Conservation (phyloP, 2,888 invertebrate species). For the Phyto melanocephala region DNA sequence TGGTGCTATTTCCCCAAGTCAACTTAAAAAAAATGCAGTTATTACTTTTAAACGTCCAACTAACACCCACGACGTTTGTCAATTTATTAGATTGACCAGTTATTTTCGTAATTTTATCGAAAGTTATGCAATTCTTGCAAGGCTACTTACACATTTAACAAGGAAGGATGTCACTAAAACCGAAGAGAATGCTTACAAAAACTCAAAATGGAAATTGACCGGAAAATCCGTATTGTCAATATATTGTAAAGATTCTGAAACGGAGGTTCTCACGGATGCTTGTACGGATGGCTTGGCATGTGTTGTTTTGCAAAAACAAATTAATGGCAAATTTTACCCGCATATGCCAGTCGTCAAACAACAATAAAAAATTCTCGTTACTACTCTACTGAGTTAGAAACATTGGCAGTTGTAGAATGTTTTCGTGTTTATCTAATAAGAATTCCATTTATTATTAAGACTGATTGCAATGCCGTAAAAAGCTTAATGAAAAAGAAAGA, state of each 20-base stretch:
- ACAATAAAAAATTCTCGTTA: conserved; percentile 43
- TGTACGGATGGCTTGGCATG: conserved; percentile 29
- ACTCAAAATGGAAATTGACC: conserved; percentile 6
- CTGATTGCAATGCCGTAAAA: conserved; percentile 28
- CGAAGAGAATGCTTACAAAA: conserved; percentile 9
- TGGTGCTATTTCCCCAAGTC: too few species aligned
- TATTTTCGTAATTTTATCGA: conserved; percentile 17
- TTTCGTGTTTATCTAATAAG: conserved; percentile 42
- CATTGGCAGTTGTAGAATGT: conserved; percentile 38
- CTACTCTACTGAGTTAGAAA: conserved; percentile 46
- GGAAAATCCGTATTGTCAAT: conserved; percentile 19
- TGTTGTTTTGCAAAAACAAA: conserved; percentile 28
- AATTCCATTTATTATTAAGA: conserved; percentile 32
- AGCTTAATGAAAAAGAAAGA: background rate
- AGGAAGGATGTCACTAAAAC: background rate
- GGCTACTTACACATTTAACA: background rate
- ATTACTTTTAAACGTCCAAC: background rate
- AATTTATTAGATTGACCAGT: conserved; percentile 10
- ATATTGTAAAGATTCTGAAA: conserved; percentile 13
- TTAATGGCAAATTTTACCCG: conserved; percentile 35
- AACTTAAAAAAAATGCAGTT: too few species aligned
- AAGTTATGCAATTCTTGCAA: background rate
- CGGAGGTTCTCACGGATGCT: conserved; percentile 45
- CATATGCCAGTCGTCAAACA: conserved; percentile 39
- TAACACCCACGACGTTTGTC: background rate